phyloP scores from a whole-genome alignment of 53 echinoderm and acorn worm species.

The Apostichopus leukothele region DNA sequence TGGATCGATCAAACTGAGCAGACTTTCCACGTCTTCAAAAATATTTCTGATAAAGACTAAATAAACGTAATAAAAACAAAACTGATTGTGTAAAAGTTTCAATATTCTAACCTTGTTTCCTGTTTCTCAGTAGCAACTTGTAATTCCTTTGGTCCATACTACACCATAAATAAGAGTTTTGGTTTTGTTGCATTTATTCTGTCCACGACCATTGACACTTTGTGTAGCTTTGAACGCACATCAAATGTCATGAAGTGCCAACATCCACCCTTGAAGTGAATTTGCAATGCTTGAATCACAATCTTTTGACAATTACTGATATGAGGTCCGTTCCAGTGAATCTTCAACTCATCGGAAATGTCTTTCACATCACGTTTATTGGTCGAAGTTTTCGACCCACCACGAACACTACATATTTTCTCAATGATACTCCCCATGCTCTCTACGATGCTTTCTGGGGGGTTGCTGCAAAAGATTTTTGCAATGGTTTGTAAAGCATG shows the following conservation, averaged over 20 bases:
- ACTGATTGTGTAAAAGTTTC: too few species aligned
- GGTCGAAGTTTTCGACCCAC: slow-evolving; percentile 1
- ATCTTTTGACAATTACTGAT: not conserved
- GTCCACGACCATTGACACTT: slow-evolving; percentile 24
- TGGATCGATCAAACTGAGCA: too few species aligned
- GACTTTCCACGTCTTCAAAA: too few species aligned
- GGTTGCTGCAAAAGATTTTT: slow-evolving; percentile 19
- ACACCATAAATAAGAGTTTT: not conserved
- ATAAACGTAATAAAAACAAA: too few species aligned
- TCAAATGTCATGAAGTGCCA: slow-evolving; percentile 20
- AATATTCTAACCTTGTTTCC: too few species aligned
- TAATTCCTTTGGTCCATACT: too few species aligned
- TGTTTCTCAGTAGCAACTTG: too few species aligned
- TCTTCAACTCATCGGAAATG: slow-evolving; percentile 1
- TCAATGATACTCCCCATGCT: not conserved
- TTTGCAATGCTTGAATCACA: not conserved
- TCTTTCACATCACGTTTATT: not conserved
- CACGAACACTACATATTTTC: not conserved
- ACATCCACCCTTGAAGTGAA: slow-evolving; percentile 5
- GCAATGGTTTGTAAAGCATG: not conserved
- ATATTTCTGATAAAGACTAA: too few species aligned
- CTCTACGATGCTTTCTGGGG: not conserved
- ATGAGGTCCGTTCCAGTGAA: not conserved
- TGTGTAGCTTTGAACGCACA: not conserved
- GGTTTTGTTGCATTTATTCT: slow-evolving; percentile 8